phyloP scores from a whole-genome alignment of 2,113 vertebrate genomes.

The Oxygymnocypris stewartii region DNA sequence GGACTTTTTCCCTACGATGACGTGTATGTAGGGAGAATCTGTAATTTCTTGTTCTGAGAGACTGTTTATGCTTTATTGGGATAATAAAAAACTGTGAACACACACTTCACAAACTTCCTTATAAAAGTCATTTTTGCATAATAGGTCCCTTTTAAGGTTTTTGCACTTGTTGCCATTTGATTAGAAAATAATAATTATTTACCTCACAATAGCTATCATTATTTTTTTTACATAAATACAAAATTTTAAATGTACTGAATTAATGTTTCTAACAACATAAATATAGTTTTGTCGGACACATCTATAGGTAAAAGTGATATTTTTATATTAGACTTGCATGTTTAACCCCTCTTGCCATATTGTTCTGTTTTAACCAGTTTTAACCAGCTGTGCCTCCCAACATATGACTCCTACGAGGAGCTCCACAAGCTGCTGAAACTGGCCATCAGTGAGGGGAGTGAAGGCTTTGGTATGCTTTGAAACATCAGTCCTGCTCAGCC shows the following conservation, averaged over 20 bases:
- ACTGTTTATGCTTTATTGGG: no score
- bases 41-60: no score
- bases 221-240: no score
- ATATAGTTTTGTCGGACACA: not conserved
- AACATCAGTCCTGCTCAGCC: constrained; percentile 23
- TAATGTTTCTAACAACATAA: not conserved
- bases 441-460: constrained; percentile 98
- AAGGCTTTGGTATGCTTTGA: constrained; percentile 99
- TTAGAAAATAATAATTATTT: no score
- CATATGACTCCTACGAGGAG: constrained; percentile 98
- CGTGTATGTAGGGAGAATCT: no score
- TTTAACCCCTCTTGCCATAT: not conserved
- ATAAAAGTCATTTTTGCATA: no score
- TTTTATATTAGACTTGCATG: not conserved
- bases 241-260: not conserved
- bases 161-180: no score
- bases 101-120: no score
- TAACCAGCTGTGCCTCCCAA: constrained; percentile 99
- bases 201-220: no score
- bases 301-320: not conserved
- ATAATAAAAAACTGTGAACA: no score
- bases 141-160: no score
- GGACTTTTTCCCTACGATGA: no score
- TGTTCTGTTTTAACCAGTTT: constrained; percentile 78
- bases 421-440: constrained; percentile 97